Evolutionary conservation across 2,888 invertebrate species (phyloP).

Genomic region (Parnassius glacialis): DNA sequence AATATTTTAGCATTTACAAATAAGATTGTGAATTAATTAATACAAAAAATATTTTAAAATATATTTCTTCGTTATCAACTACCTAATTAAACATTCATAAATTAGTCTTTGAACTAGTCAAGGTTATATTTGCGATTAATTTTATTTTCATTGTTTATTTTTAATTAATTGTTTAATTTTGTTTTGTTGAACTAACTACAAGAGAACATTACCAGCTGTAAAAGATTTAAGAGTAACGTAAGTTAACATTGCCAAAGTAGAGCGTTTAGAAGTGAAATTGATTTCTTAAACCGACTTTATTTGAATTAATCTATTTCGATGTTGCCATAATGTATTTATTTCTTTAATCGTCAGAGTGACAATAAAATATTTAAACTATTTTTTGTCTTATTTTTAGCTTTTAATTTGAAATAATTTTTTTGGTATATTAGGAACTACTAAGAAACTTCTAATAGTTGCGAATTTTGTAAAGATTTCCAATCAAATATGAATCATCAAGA

Average conservation of each 20-base stretch:
- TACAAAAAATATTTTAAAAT: too few species aligned
- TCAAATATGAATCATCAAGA: too few species aligned
- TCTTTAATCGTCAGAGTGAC: conserved; percentile 15
- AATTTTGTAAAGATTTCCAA: too few species aligned
- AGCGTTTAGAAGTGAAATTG: too few species aligned
- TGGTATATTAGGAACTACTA: too few species aligned
- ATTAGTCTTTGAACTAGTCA: conserved; percentile 28
- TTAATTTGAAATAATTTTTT: background rate
- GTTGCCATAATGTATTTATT: conserved; percentile 21
- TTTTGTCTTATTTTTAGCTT: conserved; percentile 2
- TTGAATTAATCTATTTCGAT: conserved; percentile 5
- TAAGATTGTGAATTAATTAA: too few species aligned
- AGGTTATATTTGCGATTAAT: conserved; percentile 31
- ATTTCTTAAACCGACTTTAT: too few species aligned
- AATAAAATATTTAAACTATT: conserved; percentile 20
- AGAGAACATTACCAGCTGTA: background rate
- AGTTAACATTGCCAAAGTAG: too few species aligned
- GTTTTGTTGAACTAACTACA: conserved; percentile 20
- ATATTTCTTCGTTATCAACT: conserved; percentile 4
- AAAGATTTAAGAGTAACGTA: background rate
- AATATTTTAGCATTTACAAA: too few species aligned
- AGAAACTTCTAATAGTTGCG: too few species aligned
- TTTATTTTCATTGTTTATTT: conserved; percentile 27
- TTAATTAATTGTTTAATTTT: conserved; percentile 14
- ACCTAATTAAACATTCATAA: background rate